These are phyloP conservation scores for Hofmannophila pseudospretella DNA, from an alignment of 2,888 invertebrate species.

Conservation along the genomic window DNA sequence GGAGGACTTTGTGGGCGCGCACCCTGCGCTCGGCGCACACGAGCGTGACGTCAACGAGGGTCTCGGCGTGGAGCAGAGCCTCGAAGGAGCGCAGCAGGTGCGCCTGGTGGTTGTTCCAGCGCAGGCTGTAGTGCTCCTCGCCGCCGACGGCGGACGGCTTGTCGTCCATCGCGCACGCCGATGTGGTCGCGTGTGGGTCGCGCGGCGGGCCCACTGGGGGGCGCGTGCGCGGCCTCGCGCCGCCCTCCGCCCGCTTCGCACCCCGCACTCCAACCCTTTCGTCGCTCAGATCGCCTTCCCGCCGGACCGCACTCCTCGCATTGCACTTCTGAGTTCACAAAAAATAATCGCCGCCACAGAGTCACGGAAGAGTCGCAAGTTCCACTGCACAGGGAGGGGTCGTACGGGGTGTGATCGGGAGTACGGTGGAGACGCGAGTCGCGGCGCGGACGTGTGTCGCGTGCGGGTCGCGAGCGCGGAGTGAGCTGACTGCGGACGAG, in stretches of 20 bases:
- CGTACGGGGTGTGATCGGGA: conserved; percentile 17
- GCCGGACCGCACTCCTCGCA: conserved; percentile 55
- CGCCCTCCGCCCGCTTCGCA: conserved; percentile 61
- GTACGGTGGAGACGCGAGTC: conserved; percentile 34
- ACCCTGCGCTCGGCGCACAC: conserved; percentile 92
- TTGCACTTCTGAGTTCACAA: conserved; percentile 39
- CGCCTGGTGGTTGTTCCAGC: conserved; percentile 96
- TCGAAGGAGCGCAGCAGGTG: conserved; percentile 93
- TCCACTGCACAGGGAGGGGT: conserved; percentile 31
- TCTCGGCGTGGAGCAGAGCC: conserved; percentile 90
- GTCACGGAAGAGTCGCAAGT: conserved; percentile 36
- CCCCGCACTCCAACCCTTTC: conserved; percentile 68
- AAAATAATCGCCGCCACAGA: conserved; percentile 28
- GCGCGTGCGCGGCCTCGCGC: conserved; percentile 64
- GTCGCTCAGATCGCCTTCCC: conserved; percentile 56
- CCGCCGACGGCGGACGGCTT: conserved; percentile 58
- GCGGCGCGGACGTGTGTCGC: conserved; percentile 52
- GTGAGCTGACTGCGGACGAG: conserved; percentile 29
- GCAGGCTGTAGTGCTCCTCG: conserved; percentile 91
- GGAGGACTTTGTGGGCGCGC: conserved; percentile 93
- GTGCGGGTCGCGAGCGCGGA: conserved; percentile 52
- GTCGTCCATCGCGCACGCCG: conserved; percentile 70
- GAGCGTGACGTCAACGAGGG: conserved; percentile 92
- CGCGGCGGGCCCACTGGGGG: conserved; percentile 39
- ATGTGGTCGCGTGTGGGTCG: conserved; percentile 52